Evolutionary conservation across 1,140 invertebrate species (phyloP).

Genomic region (Micrasema minimum): DNA sequence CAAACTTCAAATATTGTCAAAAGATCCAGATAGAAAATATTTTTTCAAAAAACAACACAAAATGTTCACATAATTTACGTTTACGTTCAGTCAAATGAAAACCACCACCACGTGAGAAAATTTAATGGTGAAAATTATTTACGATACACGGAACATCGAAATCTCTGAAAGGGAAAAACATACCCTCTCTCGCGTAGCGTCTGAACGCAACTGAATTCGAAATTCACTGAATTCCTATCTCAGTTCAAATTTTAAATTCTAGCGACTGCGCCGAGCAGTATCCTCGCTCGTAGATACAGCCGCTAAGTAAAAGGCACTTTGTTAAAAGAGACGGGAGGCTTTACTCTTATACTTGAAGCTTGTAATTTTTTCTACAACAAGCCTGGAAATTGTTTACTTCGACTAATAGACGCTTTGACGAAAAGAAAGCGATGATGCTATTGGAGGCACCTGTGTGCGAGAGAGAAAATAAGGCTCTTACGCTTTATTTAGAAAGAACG

Average conservation of each 20-base stretch:
- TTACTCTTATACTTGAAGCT: no score
- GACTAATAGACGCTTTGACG: neutral
- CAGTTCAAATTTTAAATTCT: slow-evolving; percentile 39
- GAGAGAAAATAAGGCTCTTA: slow-evolving; percentile 21
- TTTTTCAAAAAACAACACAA: no score
- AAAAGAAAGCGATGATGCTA: slow-evolving; percentile 16
- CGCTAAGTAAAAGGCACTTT: no score
- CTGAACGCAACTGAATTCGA: slow-evolving; percentile 43
- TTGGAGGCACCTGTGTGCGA: slow-evolving; percentile 16
- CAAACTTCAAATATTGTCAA: no score
- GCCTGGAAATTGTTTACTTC: neutral
- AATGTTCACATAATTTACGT: slow-evolving; percentile 1
- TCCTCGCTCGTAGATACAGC: no score
- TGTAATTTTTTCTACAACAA: neutral
- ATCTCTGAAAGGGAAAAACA: neutral
- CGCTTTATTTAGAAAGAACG: slow-evolving; percentile 1
- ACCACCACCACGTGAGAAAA: slow-evolving; percentile 32
- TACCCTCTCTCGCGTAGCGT: neutral
- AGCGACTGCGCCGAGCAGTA: slow-evolving; percentile 37
- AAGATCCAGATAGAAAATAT: no score
- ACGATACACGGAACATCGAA: slow-evolving; percentile 7
- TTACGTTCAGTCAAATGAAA: slow-evolving; percentile 2
- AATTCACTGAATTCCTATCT: slow-evolving; percentile 35
- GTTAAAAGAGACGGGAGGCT: no score
- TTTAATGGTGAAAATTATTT: slow-evolving; percentile 1